phyloP scores from a whole-genome alignment of 2,888 invertebrate species.

The Cryptocheilus praepositus region DNA sequence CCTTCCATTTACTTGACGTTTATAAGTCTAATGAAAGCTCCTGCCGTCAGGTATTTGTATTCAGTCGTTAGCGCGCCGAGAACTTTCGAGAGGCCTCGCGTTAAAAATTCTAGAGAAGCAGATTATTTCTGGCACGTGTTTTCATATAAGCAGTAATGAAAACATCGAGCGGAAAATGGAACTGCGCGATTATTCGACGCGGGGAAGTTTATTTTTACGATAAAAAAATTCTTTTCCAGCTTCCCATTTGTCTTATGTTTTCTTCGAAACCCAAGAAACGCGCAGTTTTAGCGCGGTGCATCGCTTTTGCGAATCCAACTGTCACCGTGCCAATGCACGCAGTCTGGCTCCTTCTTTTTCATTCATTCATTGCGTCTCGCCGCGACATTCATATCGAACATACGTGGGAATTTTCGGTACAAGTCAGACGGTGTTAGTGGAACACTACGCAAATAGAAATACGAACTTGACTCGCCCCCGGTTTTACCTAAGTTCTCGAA shows the following conservation, averaged over 20 bases:
- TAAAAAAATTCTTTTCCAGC: too few relatives aligned
- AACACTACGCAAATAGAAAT: constrained; percentile 4
- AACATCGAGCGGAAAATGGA: too few relatives aligned
- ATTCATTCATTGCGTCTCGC: constrained; percentile 29
- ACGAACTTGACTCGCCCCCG: neutral
- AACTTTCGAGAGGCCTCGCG: too few relatives aligned
- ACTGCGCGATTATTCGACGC: too few relatives aligned
- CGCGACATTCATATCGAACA: constrained; percentile 11
- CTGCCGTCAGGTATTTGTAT: neutral
- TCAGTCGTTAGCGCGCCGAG: neutral
- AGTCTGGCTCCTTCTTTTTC: constrained; percentile 37
- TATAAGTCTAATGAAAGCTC: constrained; percentile 31
- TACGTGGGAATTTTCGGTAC: constrained; percentile 5
- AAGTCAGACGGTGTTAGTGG: constrained; percentile 1
- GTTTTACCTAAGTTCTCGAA: constrained; percentile 13
- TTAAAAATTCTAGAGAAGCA: too few relatives aligned
- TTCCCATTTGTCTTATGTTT: neutral
- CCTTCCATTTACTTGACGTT: constrained; percentile 43
- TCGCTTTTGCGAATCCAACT: constrained; percentile 25
- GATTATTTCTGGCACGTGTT: too few relatives aligned
- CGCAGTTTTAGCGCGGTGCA: constrained; percentile 20
- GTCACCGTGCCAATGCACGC: constrained; percentile 50
- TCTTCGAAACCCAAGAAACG: constrained; percentile 4
- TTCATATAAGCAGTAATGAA: too few relatives aligned
- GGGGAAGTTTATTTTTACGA: too few relatives aligned